Evolutionary conservation across 2,113 vertebrate genomes (phyloP).

Genomic region (Hydrochoerus hydrochaeris): DNA sequence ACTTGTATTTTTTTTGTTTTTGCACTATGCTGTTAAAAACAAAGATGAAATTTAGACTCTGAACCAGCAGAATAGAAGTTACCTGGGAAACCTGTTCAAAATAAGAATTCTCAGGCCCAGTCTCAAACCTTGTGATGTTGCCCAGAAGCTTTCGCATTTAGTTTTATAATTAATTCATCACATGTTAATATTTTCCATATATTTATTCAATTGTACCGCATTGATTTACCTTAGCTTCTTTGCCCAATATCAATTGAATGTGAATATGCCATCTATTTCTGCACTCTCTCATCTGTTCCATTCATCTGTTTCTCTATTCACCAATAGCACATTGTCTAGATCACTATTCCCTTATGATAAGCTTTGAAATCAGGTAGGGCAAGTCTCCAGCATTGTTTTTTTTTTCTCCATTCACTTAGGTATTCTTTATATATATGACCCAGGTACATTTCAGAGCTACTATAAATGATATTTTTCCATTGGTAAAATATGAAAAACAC

Average conservation of each 20-base stretch:
- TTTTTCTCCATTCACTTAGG: background rate
- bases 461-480: background rate
- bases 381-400: background rate
- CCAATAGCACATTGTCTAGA: background rate
- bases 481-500: background rate
- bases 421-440: background rate
- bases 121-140: background rate
- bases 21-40: background rate
- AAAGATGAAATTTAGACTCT: background rate
- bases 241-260: background rate
- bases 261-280: slow-evolving; percentile 24
- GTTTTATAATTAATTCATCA: slow-evolving; percentile 4
- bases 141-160: background rate
- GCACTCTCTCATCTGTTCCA: background rate
- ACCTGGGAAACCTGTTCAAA: slow-evolving; percentile 10
- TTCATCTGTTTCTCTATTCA: background rate
- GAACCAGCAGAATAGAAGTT: background rate
- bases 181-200: background rate
- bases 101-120: background rate
- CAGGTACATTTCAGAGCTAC: background rate
- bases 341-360: background rate
- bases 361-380: background rate
- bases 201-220: background rate
- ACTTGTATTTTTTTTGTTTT: background rate
- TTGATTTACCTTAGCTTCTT: background rate